Base-by-base conservation (phyloP, 2,797 vertebrate species). In the Argya squamiceps region DNA sequence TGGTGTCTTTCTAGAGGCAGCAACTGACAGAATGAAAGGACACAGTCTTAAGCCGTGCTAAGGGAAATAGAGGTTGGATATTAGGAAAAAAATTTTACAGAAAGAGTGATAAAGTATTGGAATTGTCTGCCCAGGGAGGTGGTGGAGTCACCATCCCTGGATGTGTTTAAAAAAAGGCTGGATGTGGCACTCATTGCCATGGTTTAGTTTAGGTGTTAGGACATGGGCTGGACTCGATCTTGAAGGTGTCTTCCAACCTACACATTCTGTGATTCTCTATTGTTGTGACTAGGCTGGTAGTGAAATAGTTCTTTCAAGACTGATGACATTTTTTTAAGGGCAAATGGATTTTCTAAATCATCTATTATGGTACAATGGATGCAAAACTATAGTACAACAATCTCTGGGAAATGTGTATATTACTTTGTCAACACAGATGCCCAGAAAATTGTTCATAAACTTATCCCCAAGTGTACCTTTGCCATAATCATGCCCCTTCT, bases 281-380 rank as follows among this genome's bases (percentile, higher is more conserved):
- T 62, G 34, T 65, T 80, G 37, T 94, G 96, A 89, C 76, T 85
- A 89, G 62, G 63, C 47, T 70, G 50, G 39, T 50, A 53, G 81
- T 80, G 85, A 95, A 94, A 93, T 80, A 96, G 74, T 87, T 96
- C 68, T 91, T 64, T 32, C 29, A 83, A 34, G 41, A 89, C 70
- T 70, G 60, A 94, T 53, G 21, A 47, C 13, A 49, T 27, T 89
- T 92, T 92, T 93, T 91, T 22, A 55, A 93, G 64, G 87, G 52
- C 49, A 84, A 70, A 77, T 17, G 50, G 52, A 55, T 90, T 88
- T 79, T 82, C 67, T 86, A 60, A 63, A 55, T 86, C 52, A 63
- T 84, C 47, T 27, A 3, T 81, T 86, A 47, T 24, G 52, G 34
- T 73, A 73, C 36, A 55, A 20, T 6, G 55, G 47, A 60, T 68